Evolutionary conservation across 2,797 vertebrate genomes (phyloP).

Genomic region (Rallus crepitans): DNA sequence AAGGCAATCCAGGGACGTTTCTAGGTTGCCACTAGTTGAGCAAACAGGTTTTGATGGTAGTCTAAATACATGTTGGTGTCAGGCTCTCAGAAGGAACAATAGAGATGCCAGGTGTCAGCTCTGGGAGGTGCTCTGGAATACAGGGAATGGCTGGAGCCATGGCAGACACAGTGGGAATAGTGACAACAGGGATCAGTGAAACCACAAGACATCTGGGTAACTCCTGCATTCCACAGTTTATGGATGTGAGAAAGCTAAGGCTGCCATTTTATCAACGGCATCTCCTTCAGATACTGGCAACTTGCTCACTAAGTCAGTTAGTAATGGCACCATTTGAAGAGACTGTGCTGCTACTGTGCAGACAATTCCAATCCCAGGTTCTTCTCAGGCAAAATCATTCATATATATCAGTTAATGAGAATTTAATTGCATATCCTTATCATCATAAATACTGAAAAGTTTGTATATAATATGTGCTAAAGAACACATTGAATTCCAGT

Average conservation of each 20-base stretch:
- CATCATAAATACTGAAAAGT: conserved; percentile 49
- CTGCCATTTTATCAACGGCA: neutral
- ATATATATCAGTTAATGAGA: conserved; percentile 30
- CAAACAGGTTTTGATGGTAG: neutral
- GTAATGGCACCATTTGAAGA: neutral
- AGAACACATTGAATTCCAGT: conserved; percentile 56
- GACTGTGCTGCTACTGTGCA: neutral
- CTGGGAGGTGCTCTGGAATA: neutral
- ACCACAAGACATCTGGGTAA: neutral
- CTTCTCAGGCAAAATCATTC: neutral
- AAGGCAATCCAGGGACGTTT: neutral
- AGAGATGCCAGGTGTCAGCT: neutral
- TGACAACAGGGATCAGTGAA: neutral
- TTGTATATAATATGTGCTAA: conserved; percentile 49
- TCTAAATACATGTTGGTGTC: neutral
- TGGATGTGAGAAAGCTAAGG: neutral
- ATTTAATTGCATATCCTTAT: conserved; percentile 56
- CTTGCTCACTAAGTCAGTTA: neutral
- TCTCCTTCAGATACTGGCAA: neutral
- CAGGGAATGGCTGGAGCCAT: neutral
- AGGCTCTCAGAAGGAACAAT: neutral
- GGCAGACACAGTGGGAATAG: neutral
- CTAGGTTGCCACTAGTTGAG: neutral
- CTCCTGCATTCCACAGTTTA: neutral
- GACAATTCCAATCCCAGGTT: neutral